Evolutionary conservation across 2,888 invertebrate species (phyloP).

Genomic region (Heteropelma amictum): DNA sequence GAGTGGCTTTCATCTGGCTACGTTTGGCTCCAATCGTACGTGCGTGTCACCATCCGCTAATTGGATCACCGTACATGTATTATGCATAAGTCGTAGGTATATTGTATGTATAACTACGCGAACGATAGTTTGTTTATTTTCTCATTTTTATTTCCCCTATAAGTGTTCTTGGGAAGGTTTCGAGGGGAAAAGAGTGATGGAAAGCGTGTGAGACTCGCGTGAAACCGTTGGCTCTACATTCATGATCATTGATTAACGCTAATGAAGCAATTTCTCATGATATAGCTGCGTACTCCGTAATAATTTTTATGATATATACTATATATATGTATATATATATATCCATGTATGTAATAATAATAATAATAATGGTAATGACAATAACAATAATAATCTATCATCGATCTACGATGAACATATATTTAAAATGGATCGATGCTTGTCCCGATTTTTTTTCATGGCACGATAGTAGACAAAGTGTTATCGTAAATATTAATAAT

Average conservation of each 20-base stretch:
- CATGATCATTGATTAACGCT: constrained; percentile 48
- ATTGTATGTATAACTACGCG: constrained; percentile 20
- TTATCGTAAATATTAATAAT: constrained; percentile 26
- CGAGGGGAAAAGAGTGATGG: neutral
- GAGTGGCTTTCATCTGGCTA: constrained; percentile 8
- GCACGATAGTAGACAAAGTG: constrained; percentile 45
- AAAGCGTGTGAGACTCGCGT: constrained; percentile 7
- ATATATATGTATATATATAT: constrained; percentile 32
- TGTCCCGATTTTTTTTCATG: constrained; percentile 43
- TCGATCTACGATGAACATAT: constrained; percentile 52
- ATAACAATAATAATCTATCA: constrained; percentile 51
- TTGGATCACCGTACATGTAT: constrained; percentile 45
- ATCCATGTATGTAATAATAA: constrained; percentile 36
- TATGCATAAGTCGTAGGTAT: too few species aligned
- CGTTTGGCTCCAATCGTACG: constrained; percentile 28
- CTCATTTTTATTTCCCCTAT: constrained; percentile 1
- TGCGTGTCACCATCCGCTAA: constrained; percentile 41
- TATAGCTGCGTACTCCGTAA: constrained; percentile 36
- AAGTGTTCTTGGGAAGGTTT: constrained; percentile 10
- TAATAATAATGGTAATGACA: constrained; percentile 44
- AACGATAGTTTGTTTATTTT: constrained; percentile 26
- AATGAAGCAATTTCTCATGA: constrained; percentile 53
- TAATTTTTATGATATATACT: constrained; percentile 37
- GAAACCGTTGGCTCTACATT: constrained; percentile 14
- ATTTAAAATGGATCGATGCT: constrained; percentile 48